Evolutionary conservation across 2,888 invertebrate genomes (phyloP).

Genomic region (Xanthorhoe spadicearia): DNA sequence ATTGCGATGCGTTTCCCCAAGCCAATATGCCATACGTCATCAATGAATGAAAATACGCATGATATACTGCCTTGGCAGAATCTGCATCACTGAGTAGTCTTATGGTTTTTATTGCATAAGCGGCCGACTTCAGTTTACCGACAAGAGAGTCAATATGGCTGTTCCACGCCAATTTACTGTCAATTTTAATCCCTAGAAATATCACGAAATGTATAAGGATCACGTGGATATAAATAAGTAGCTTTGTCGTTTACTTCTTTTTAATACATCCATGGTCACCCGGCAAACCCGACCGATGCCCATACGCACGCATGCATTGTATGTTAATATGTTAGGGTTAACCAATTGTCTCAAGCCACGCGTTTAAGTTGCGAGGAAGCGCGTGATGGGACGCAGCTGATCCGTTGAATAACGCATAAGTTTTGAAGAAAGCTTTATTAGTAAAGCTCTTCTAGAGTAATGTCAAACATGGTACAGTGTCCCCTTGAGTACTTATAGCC

Average conservation of each 20-base stretch:
- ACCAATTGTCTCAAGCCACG: constrained; percentile 31
- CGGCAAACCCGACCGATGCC: constrained; percentile 54
- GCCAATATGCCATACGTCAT: too few relatives aligned
- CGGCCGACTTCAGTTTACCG: too few relatives aligned
- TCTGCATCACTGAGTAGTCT: too few relatives aligned
- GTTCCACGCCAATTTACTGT: too few relatives aligned
- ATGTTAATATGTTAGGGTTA: constrained; percentile 66
- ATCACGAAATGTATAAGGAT: too few relatives aligned
- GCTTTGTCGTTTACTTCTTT: neutral
- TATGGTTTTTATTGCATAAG: too few relatives aligned
- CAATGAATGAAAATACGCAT: too few relatives aligned
- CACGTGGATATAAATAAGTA: too few relatives aligned
- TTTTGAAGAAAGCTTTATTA: constrained; percentile 16
- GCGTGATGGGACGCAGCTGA: constrained; percentile 26
- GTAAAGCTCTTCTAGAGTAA: neutral
- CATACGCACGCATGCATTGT: constrained; percentile 77
- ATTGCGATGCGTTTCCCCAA: too few relatives aligned
- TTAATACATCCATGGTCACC: constrained; percentile 38
- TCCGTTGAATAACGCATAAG: constrained; percentile 32
- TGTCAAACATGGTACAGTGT: neutral
- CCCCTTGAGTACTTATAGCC: neutral
- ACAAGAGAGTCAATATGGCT: too few relatives aligned
- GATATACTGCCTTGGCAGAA: too few relatives aligned
- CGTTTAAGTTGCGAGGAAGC: constrained; percentile 24
- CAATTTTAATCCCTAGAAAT: too few relatives aligned